Evolutionary conservation across 2,888 invertebrate species (phyloP).

Genomic region (Idaea aversata): DNA sequence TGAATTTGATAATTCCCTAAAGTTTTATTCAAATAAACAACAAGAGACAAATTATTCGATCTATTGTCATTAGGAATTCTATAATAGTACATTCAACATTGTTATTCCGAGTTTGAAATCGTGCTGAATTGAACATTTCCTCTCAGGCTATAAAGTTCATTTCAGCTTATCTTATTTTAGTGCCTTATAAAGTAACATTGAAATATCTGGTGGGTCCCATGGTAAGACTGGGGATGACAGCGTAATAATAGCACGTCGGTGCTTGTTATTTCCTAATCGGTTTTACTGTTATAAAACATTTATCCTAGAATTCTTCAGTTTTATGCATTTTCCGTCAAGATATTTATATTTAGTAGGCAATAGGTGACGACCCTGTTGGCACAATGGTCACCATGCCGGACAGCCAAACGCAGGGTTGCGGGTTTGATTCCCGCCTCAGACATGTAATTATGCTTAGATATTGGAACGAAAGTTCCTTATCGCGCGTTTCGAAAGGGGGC

Average conservation of each 20-base stretch:
- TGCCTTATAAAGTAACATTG: background rate
- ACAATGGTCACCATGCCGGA: too few relatives aligned
- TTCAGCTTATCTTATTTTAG: background rate
- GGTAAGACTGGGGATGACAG: slow-evolving; percentile 36
- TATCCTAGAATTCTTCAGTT: slow-evolving; percentile 8
- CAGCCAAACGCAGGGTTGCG: too few relatives aligned
- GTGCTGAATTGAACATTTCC: background rate
- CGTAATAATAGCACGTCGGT: slow-evolving; percentile 40
- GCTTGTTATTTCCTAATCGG: slow-evolving; percentile 37
- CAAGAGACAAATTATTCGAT: background rate
- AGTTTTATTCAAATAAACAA: background rate
- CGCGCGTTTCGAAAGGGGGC: too few relatives aligned
- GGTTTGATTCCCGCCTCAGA: too few relatives aligned
- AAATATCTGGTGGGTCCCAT: slow-evolving; percentile 2
- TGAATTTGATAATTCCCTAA: background rate
- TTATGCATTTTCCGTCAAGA: background rate
- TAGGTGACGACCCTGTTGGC: too few relatives aligned
- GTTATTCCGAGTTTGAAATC: background rate
- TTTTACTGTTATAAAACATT: slow-evolving; percentile 28
- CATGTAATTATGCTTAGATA: too few relatives aligned
- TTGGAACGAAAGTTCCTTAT: too few relatives aligned
- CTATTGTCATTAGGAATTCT: background rate
- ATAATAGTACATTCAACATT: background rate
- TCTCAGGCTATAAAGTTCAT: background rate
- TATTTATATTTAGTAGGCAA: background rate